phyloP scores from a whole-genome alignment of 2,797 vertebrate species.

The Schizothorax lantsangensis region DNA sequence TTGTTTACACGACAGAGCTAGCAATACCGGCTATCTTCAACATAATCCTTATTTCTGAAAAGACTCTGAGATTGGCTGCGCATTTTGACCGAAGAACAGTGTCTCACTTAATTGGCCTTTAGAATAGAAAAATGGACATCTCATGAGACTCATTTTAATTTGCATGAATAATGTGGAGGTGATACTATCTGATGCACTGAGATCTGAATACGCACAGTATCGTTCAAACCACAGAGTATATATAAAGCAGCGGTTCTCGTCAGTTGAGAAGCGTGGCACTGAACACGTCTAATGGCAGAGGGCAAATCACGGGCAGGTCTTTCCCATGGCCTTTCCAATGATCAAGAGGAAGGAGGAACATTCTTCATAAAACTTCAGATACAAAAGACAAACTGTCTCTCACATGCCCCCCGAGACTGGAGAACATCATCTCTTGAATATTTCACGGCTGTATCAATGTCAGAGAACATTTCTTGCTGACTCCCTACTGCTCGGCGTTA shows the following conservation, averaged over 20 bases:
- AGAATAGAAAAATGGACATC: slow-evolving; percentile 31
- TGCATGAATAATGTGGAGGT: slow-evolving; percentile 45
- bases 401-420: slow-evolving; percentile 62
- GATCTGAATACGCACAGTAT: slow-evolving; percentile 13
- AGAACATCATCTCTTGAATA: slow-evolving; percentile 71
- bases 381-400: slow-evolving; percentile 63
- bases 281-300: slow-evolving; percentile 53
- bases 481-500: slow-evolving; percentile 67
- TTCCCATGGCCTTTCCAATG: slow-evolving; percentile 55
- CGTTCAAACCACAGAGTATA: slow-evolving; percentile 6
- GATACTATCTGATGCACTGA: slow-evolving; percentile 24
- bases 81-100: slow-evolving; percentile 37
- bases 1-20: background rate
- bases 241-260: slow-evolving; percentile 27
- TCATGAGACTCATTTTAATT: slow-evolving; percentile 45
- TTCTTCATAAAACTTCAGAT: slow-evolving; percentile 60
- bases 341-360: slow-evolving; percentile 54
- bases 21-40: background rate
- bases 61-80: background rate
- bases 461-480: slow-evolving; percentile 63
- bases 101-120: slow-evolving; percentile 8
- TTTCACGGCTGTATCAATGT: slow-evolving; percentile 69
- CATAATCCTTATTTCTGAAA: background rate
- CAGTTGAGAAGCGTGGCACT: slow-evolving; percentile 37
- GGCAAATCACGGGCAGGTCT: slow-evolving; percentile 57